Evolutionary conservation across 2,113 vertebrate genomes (phyloP).

Genomic region (Vicugna pacos): DNA sequence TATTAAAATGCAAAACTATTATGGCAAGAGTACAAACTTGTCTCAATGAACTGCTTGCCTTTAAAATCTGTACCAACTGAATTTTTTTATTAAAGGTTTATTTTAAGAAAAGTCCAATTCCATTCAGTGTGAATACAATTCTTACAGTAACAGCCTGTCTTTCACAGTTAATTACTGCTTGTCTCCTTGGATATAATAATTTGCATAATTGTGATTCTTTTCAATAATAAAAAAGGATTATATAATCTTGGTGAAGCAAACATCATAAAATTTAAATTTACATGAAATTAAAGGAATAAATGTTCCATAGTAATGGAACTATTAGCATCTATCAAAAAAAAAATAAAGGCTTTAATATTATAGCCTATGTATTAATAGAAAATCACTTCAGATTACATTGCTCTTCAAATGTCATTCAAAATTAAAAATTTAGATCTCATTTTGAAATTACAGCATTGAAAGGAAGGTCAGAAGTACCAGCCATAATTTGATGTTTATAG

Average conservation of each 20-base stretch:
- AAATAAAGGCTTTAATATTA: conserved; percentile 85
- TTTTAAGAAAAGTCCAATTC: conserved; percentile 85
- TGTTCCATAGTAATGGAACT: conserved; percentile 84
- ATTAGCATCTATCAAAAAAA: conserved; percentile 85
- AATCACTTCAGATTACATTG: conserved; percentile 80
- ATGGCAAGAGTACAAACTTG: conserved; percentile 73
- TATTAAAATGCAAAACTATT: conserved; percentile 64
- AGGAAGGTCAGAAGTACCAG: conserved; percentile 77
- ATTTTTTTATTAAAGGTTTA: conserved; percentile 85
- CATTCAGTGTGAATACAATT: conserved; percentile 82
- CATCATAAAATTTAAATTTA: conserved; percentile 89
- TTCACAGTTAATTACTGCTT: conserved; percentile 88
- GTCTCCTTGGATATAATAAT: conserved; percentile 87
- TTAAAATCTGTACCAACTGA: conserved; percentile 81
- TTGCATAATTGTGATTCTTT: conserved; percentile 88
- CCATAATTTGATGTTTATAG: conserved; percentile 77
- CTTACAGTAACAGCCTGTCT: conserved; percentile 85
- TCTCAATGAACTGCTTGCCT: conserved; percentile 75
- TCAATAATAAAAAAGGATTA: conserved; percentile 87
- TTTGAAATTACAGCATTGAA: conserved; percentile 80
- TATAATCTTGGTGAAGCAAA: conserved; percentile 88
- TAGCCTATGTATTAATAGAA: conserved; percentile 81
- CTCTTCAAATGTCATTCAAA: conserved; percentile 84
- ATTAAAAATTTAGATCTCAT: conserved; percentile 84
- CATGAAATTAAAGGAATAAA: conserved; percentile 88